Evolutionary conservation across 1,140 invertebrate species (phyloP).

Genomic region (Drosophila sucinea): DNA sequence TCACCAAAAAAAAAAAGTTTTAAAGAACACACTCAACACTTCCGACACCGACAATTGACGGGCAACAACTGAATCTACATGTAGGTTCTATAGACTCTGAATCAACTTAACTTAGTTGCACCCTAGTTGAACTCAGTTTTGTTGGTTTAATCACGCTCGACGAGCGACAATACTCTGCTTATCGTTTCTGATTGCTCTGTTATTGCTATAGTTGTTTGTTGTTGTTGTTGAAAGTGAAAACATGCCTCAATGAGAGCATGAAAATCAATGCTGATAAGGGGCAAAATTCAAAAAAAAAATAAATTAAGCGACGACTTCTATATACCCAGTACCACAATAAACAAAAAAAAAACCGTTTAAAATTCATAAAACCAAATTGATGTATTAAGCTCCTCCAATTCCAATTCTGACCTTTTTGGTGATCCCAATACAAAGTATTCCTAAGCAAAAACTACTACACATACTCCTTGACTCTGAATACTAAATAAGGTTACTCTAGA

Average conservation of each 20-base stretch:
- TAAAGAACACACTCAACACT: conserved; percentile 26
- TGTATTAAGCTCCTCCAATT: too few relatives aligned
- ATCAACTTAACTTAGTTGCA: conserved; percentile 29
- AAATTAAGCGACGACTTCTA: too few relatives aligned
- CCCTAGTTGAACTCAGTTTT: conserved; percentile 52
- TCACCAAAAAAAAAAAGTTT: not conserved
- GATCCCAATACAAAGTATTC: too few relatives aligned
- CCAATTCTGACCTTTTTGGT: too few relatives aligned
- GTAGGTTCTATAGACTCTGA: conserved; percentile 22
- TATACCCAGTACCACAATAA: too few relatives aligned
- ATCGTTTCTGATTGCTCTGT: conserved; percentile 48
- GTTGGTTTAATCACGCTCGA: conserved; percentile 56
- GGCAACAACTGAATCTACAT: conserved; percentile 51
- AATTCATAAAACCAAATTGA: too few relatives aligned
- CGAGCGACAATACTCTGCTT: conserved; percentile 47
- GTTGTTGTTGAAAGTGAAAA: conserved; percentile 20
- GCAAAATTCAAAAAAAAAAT: too few relatives aligned
- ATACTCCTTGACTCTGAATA: too few relatives aligned
- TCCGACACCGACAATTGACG: conserved; percentile 54
- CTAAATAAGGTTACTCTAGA: too few relatives aligned
- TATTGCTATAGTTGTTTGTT: not conserved
- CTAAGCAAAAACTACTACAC: too few relatives aligned
- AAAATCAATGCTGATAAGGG: conserved; percentile 46
- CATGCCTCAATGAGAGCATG: conserved; percentile 51
- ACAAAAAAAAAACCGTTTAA: too few relatives aligned